phyloP scores from a whole-genome alignment of 2,888 invertebrate species.

The Ornithoptera priamus region DNA sequence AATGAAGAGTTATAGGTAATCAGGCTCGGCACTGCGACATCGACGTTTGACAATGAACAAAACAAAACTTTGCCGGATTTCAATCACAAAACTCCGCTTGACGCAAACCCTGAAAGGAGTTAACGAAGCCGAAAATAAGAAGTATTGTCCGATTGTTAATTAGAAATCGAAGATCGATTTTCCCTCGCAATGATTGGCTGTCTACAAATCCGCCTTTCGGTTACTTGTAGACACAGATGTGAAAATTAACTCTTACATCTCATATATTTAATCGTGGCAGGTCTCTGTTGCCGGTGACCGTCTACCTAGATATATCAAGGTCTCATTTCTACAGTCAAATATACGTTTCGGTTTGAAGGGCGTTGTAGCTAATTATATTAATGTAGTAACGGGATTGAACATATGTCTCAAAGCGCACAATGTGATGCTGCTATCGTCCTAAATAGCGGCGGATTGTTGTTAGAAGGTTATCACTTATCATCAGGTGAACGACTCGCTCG shows the following conservation, averaged over 20 bases:
- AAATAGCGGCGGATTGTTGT: too few relatives aligned
- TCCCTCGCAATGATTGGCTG: constrained; percentile 18
- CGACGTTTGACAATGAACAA: constrained; percentile 22
- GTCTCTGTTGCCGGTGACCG: too few relatives aligned
- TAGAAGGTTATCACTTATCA: too few relatives aligned
- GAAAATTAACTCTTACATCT: neutral
- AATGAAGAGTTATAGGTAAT: constrained; percentile 22
- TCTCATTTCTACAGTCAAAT: too few relatives aligned
- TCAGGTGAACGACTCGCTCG: too few relatives aligned
- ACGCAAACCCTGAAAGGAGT: constrained; percentile 23
- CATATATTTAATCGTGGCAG: too few relatives aligned
- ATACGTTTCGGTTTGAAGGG: too few relatives aligned
- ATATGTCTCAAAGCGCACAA: too few relatives aligned
- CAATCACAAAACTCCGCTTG: constrained; percentile 29
- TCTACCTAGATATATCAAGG: too few relatives aligned
- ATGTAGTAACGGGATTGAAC: too few relatives aligned
- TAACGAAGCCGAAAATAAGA: constrained; percentile 30
- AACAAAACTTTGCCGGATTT: constrained; percentile 26
- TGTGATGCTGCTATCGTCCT: too few relatives aligned
- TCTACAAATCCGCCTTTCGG: constrained; percentile 3
- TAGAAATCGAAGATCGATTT: constrained; percentile 28
- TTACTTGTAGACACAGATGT: neutral
- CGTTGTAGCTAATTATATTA: too few relatives aligned
- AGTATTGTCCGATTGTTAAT: constrained; percentile 30
- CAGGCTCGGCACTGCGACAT: constrained; percentile 13